A percentile compares a stretch with the other conserved stretches of the same genome.
phyloP scores from a whole-genome alignment of 2,113 vertebrate genomes.

The Ascaphus truei region DNA sequence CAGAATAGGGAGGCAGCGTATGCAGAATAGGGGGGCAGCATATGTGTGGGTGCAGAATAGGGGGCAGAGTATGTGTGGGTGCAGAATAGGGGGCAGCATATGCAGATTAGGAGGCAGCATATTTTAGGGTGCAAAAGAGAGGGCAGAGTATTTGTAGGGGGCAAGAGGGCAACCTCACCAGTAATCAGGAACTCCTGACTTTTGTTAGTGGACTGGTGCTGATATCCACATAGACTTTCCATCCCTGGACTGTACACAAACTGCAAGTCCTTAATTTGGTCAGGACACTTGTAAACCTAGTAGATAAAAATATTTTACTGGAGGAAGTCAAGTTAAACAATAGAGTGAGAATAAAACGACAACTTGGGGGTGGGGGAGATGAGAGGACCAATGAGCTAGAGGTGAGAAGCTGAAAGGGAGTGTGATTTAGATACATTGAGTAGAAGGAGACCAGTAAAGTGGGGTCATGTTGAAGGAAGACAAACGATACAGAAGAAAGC shows the following conservation, averaged over 20 bases:
- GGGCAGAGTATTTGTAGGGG: background rate
- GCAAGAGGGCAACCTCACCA: constrained; percentile 37
- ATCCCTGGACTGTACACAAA: constrained; percentile 45
- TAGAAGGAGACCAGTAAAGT: no score
- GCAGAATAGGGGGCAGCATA: no score
- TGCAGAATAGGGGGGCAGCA: background rate
- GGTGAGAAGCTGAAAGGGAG: background rate
- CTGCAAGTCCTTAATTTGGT: constrained; percentile 10
- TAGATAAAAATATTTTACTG: background rate
- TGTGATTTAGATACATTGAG: no score
- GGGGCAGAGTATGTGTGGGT: background rate
- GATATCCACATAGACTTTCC: constrained; percentile 55
- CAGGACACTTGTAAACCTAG: constrained; percentile 54
- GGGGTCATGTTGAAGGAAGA: no score
- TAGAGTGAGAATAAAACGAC: background rate
- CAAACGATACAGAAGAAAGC: no score
- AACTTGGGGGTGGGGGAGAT: background rate
- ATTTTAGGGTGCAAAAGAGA: no score
- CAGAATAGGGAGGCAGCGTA: background rate
- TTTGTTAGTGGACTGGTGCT: constrained; percentile 33
- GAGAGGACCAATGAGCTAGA: background rate
- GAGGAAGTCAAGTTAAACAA: no score
- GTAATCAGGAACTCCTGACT: constrained; percentile 51
- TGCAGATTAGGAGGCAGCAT: no score
- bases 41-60: background rate